Evolutionary conservation across 2,888 invertebrate genomes (phyloP), one percentile per base, ranked within the genome.

Genomic region (Unio delphinus): DNA sequence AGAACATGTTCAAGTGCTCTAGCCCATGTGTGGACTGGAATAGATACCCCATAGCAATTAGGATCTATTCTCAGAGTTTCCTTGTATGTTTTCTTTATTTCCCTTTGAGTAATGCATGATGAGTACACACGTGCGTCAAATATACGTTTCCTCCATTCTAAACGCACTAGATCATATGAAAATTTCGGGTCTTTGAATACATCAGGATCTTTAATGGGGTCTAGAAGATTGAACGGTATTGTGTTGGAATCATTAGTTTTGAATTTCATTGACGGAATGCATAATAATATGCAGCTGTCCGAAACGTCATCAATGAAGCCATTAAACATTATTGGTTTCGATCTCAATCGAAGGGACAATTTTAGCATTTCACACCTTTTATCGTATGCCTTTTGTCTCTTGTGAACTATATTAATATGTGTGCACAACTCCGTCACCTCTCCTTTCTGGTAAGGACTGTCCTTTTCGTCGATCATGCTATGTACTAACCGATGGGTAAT

Each of bases 401-500:
- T 58, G 17, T 65, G 68, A 26, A 63, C 70, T 54, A 66, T 55
- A 63, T 73, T 75, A 30, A 76, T 61, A 61, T 73, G 65, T 15
- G 23, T 55, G 61, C 80, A 77, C 4, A 80, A 58, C 18, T 58
- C 63, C 8, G 66, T 58, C 11, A 80, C 64, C 18, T 79, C 76
- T 5, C 61, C 34, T 11, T 66, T 23, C 6, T 55, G 59, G 28
- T 77, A 79, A 26, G 75, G 74, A 60, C 69, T 61, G 20, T n/a
- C 54, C 11, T 18, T 30, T 15, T 59, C 34, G 6, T 69, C 58
- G 20, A 72, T 15, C 30, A 65, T 65, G 17, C 78, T 75, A 68
- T 82, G 78, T 2, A 82, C 54, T n/a, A 77, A 67, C 45, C 81
- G 65, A 45, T 80, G 72, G 15, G 61, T 56, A 17, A 77, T 68